A percentile compares a stretch with the other conserved stretches of the same genome.
Evolutionary conservation across 2,888 invertebrate species (phyloP).

Genomic region (Aquatica leii): DNA sequence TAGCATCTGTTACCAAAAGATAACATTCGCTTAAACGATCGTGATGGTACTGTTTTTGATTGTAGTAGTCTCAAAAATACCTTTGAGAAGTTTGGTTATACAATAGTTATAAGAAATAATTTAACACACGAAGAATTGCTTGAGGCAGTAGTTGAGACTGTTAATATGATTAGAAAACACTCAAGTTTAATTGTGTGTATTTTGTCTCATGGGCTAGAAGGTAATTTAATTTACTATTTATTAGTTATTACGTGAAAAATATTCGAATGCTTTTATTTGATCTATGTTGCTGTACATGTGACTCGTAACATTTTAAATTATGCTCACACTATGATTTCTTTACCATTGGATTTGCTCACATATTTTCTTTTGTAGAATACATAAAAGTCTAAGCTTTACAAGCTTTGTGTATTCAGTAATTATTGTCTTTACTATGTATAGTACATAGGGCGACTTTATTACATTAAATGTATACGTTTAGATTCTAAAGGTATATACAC

Average conservation of each 20-base stretch:
- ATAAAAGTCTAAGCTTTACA: too few relatives aligned
- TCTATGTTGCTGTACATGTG: too few relatives aligned
- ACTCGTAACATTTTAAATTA: too few relatives aligned
- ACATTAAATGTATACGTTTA: too few relatives aligned
- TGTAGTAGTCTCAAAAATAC: slow-evolving; percentile 50
- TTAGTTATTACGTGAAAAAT: too few relatives aligned
- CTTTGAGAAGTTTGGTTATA: slow-evolving; percentile 57
- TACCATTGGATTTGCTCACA: background rate
- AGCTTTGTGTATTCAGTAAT: too few relatives aligned
- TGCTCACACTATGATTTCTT: too few relatives aligned
- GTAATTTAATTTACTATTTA: slow-evolving; percentile 45
- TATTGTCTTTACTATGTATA: too few relatives aligned
- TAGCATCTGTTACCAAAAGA: slow-evolving; percentile 48
- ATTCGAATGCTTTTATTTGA: too few relatives aligned
- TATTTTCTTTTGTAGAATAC: slow-evolving; percentile 11
- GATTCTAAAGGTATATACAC: too few relatives aligned
- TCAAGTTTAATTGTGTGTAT: slow-evolving; percentile 61
- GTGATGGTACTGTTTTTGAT: slow-evolving; percentile 58
- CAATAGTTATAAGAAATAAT: slow-evolving; percentile 49
- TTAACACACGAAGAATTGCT: slow-evolving; percentile 51
- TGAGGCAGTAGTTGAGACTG: slow-evolving; percentile 43
- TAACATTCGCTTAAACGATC: slow-evolving; percentile 47
- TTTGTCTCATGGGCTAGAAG: slow-evolving; percentile 60
- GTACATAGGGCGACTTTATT: too few relatives aligned
- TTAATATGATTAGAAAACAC: slow-evolving; percentile 48